phyloP scores from a whole-genome alignment of 2,888 invertebrate species.

The Troilus luridus region DNA sequence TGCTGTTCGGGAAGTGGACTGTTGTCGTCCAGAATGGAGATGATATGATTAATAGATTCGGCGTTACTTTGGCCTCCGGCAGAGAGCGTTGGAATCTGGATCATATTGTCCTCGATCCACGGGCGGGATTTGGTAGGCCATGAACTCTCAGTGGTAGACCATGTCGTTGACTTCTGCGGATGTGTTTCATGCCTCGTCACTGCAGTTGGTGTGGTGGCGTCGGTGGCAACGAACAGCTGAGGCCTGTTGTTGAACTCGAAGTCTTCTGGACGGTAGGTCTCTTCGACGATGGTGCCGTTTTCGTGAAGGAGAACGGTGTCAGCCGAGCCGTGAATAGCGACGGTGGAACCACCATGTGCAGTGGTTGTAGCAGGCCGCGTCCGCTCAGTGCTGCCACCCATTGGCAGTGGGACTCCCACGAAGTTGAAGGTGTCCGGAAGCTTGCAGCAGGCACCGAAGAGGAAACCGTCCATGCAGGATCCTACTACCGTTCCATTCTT shows the following conservation, averaged over 20 bases:
- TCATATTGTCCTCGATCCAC: conserved; percentile 67
- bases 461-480: conserved; percentile 91
- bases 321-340: conserved; percentile 66
- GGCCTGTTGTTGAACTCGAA: conserved; percentile 66
- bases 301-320: conserved; percentile 71
- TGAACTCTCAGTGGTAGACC: conserved; percentile 60
- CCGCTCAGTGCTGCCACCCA: conserved; percentile 60
- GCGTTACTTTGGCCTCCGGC: conserved; percentile 63
- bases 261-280: conserved; percentile 70
- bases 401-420: conserved; percentile 62
- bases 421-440: conserved; percentile 71
- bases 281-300: conserved; percentile 69
- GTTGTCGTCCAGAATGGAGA: conserved; percentile 70
- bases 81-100: conserved; percentile 69
- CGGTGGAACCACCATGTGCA: conserved; percentile 59
- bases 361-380: conserved; percentile 58
- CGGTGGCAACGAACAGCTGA: conserved; percentile 62
- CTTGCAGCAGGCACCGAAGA: conserved; percentile 93
- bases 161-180: conserved; percentile 63
- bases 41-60: conserved; percentile 70
- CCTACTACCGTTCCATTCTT: conserved; percentile 88
- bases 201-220: conserved; percentile 60
- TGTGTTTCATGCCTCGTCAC: conserved; percentile 58
- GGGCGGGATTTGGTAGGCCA: conserved; percentile 63
- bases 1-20: conserved; percentile 64